Base-by-base conservation (phyloP, 1,140 invertebrate genomes). In the Heliconius melpomene region DNA sequence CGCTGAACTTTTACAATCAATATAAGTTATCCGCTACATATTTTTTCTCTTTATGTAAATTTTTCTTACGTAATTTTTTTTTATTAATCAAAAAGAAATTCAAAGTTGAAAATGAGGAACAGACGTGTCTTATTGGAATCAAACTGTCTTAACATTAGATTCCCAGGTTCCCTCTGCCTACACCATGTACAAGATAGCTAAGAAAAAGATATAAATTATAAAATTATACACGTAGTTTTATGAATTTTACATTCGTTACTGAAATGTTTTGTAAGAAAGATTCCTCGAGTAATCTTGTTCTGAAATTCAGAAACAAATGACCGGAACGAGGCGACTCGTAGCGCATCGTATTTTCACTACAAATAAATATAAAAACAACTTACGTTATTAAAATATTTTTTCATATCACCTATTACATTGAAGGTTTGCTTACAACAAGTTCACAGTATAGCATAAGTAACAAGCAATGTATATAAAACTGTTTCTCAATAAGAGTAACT, bases 241-340 rank as follows among this genome's bases (percentile, higher is more conserved):
- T 40, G 0, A 7, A 1, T 7, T 7, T 6, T 36, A 60, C 54
- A 60, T 60, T 60, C 23, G n/a, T 60, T 60, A 60, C n/a, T 60
- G 9, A 60, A 60, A 52, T 52, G 2, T 71, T 71, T 18, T 71
- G n/a, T 9, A 46, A 70, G 57, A 36, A 46, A 32, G 23, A 60
- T 46, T 38, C 32, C 57, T 40, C 11, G 60, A 76, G 75, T 76
- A 70, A 76, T 76, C 57, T 76, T 70, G 75, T 76, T 46, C 75
- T 77, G 66, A 77, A 77, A 50, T 71, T 70, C 75, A 71, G 75
- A 71, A 77, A 70, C 75, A 77, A 77, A 77, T 77, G 75, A 77
- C 75, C 75, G 75, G 75, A 77, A 77, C 71, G 52, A 72, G 29
- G 36, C 32, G 54, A 60, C 75, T 75, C 54, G 54, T 66, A 32